Conservation (phyloP, 1,140 invertebrate species). For the Ganaspis sp. region DNA sequence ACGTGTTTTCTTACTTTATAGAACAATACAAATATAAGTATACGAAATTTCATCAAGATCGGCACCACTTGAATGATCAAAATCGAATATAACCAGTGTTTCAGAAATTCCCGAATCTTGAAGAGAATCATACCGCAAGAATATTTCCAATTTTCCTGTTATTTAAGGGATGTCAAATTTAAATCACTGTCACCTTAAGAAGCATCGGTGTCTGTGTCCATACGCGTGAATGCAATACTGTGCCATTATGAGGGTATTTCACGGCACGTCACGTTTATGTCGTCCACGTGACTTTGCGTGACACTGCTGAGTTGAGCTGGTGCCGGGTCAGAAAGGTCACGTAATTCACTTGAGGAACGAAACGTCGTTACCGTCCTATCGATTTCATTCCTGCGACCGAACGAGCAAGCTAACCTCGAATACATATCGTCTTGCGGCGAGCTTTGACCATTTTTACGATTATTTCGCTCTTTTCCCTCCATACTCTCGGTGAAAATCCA, state of each 20-base stretch:
- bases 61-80: too few species aligned
- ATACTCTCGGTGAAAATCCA: slow-evolving; percentile 20
- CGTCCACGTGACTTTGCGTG: slow-evolving; percentile 72
- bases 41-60: too few species aligned
- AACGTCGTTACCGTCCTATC: slow-evolving; percentile 52
- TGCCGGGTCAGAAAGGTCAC: slow-evolving; percentile 63
- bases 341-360: slow-evolving; percentile 63
- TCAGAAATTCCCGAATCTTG: too few species aligned
- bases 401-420: slow-evolving; percentile 33
- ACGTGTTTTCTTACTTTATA: too few species aligned
- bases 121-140: too few species aligned
- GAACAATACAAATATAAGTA: too few species aligned
- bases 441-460: slow-evolving; percentile 44
- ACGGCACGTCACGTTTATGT: slow-evolving; percentile 74
- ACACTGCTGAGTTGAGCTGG: slow-evolving; percentile 66
- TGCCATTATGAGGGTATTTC: slow-evolving; percentile 74
- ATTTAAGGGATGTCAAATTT: background rate
- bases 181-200: background rate
- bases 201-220: slow-evolving; percentile 46
- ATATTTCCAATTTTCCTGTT: too few species aligned
- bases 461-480: background rate
- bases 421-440: slow-evolving; percentile 40
- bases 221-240: slow-evolving; percentile 68
- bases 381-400: slow-evolving; percentile 48
- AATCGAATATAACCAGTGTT: too few species aligned